Evolutionary conservation across 2,113 vertebrate species (phyloP).

Genomic region (Paratilapia polleni): DNA sequence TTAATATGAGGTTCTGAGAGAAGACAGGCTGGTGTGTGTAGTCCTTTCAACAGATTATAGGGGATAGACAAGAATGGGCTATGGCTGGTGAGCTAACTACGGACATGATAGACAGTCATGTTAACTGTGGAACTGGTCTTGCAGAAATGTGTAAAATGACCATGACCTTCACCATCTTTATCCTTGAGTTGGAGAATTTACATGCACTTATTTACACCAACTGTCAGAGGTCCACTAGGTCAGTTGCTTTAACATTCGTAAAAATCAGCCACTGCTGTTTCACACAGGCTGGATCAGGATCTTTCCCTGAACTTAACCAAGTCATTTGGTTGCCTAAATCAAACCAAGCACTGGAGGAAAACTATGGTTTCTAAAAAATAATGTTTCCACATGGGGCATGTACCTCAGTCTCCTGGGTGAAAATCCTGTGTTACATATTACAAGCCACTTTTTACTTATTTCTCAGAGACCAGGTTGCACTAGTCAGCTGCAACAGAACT

Average conservation of each 20-base stretch:
- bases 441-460: too few species aligned
- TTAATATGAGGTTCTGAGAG: constrained; percentile 32
- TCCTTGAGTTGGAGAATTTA: neutral
- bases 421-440: too few species aligned
- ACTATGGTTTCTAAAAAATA: too few species aligned
- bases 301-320: neutral
- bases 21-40: neutral
- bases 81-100: neutral
- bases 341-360: neutral
- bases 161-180: neutral
- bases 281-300: neutral
- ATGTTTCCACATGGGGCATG: too few species aligned
- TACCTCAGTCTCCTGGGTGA: too few species aligned
- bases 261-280: neutral
- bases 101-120: too few species aligned
- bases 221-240: neutral
- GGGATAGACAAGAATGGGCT: neutral
- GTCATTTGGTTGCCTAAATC: too few species aligned
- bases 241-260: neutral
- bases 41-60: neutral
- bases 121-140: neutral
- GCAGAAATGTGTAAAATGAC: neutral
- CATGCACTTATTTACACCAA: neutral
- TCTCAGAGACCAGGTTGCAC: too few species aligned
- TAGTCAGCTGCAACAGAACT: too few species aligned